Base-by-base conservation (phyloP, 1,140 invertebrate species). In the Hylaeus volcanicus region DNA sequence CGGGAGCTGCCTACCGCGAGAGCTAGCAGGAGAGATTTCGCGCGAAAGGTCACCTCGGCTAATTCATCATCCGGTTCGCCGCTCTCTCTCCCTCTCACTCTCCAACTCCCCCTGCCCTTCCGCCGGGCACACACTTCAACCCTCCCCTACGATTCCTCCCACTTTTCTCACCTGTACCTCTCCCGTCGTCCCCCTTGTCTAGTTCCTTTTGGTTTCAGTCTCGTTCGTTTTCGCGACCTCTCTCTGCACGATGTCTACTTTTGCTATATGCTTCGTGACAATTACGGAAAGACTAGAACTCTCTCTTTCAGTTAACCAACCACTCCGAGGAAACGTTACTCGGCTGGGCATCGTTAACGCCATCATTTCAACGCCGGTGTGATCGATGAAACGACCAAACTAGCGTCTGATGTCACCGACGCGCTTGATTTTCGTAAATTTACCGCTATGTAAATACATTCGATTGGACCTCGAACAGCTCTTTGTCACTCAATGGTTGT, bases 11-110 rank as follows among this genome's bases (percentile, higher is more conserved):
- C 86, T 90, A 90, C 90, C 84, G 89, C 89, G 90, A 88, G 90
- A 89, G 88, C 87, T 87, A 89, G 88, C 86, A 88, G 86, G 90
- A 90, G 88, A 91, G 89, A 92, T 92, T 93, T 93, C 90, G 91
- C 90, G 89, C 91, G 87, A 90, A 88, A 92, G 91, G 91, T 92
- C 91, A 91, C 90, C 88, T 90, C 86, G 88, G 89, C 90, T 91
- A 92, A 93, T 93, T 92, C 90, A 93, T 92, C 92, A 92, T 93
- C 89, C 88, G 81, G 83, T 83, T 84, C 87, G 89, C 88, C 89
- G 86, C 87, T 86, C 79, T 41, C 61, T 65, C 74, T 65, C 58
- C 63, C 58, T 56, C 56, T 41, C 64, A 63, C 68, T 39, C 53
- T 43, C 26, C 15, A 43, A 5, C 51, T 26, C 64, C 43, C 56